phyloP scores from a whole-genome alignment of 1,140 invertebrate species.

The Diuraphis noxia region DNA sequence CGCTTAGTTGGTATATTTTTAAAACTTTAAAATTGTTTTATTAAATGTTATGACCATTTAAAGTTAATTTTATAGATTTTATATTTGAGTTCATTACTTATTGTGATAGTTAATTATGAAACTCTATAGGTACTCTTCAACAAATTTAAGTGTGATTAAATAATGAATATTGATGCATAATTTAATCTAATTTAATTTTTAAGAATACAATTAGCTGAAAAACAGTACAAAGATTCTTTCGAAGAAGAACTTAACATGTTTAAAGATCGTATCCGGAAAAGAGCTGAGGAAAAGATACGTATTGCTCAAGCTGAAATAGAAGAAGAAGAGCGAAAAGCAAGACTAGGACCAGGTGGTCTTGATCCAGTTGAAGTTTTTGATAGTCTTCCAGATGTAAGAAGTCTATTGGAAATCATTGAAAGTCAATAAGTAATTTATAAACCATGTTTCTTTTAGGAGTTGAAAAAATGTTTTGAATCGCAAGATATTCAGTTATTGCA shows the following conservation, averaged over 20 bases:
- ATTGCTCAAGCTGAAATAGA: constrained; percentile 80
- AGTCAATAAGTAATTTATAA: background rate
- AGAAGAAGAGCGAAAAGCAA: constrained; percentile 83
- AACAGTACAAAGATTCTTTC: constrained; percentile 91
- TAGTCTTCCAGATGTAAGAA: constrained; percentile 80
- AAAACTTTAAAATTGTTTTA: background rate
- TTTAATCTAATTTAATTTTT: constrained; percentile 53
- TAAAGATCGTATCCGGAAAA: constrained; percentile 81
- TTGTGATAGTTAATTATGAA: background rate
- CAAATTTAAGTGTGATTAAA: background rate
- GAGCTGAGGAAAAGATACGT: constrained; percentile 87
- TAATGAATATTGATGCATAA: background rate
- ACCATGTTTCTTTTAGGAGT: constrained; percentile 61
- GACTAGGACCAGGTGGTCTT: constrained; percentile 93
- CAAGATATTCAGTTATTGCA: constrained; percentile 88
- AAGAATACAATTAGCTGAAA: constrained; percentile 87
- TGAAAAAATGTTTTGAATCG: constrained; percentile 79
- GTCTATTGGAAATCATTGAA: background rate
- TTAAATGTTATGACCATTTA: background rate
- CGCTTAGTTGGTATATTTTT: background rate
- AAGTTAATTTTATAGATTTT: background rate
- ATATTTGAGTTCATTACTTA: background rate
- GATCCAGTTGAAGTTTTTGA: constrained; percentile 98
- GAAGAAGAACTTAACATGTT: constrained; percentile 91
- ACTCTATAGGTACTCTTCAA: background rate